phyloP scores from a whole-genome alignment of 2,113 vertebrate genomes.

The Crypturellus undulatus region DNA sequence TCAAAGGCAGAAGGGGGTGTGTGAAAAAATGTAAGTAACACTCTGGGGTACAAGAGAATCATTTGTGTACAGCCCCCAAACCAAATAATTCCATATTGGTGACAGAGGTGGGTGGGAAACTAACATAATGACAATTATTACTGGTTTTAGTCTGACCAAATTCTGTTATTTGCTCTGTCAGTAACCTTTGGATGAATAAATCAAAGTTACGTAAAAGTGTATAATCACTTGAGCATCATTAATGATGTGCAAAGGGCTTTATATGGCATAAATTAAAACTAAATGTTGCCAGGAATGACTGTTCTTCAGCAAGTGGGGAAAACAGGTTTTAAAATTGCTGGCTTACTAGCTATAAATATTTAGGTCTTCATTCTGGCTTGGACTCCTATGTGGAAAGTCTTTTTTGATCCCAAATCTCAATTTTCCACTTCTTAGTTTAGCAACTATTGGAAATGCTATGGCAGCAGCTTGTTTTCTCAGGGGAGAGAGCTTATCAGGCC shows the following conservation, averaged over 20 bases:
- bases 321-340: neutral
- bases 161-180: neutral
- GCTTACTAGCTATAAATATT: neutral
- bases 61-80: neutral
- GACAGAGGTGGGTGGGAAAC: neutral
- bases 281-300: neutral
- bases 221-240: neutral
- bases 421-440: constrained; percentile 26
- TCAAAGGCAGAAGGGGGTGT: neutral
- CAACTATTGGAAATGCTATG: neutral
- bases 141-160: neutral
- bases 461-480: constrained; percentile 32
- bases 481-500: neutral
- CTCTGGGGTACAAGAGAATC: neutral
- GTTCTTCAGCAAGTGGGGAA: neutral
- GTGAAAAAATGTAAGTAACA: neutral
- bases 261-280: neutral
- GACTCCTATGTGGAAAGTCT: neutral
- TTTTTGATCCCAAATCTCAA: neutral
- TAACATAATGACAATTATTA: neutral
- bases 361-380: neutral
- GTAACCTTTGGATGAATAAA: neutral
- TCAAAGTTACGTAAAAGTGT: neutral
- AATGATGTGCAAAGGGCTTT: neutral
- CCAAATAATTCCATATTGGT: neutral